Percentiles rank a stretch among this genome's conserved stretches.
These are phyloP conservation scores for Brienomyrus brachyistius DNA, from an alignment of 2,113 vertebrate genomes.

Conservation along the genomic window DNA sequence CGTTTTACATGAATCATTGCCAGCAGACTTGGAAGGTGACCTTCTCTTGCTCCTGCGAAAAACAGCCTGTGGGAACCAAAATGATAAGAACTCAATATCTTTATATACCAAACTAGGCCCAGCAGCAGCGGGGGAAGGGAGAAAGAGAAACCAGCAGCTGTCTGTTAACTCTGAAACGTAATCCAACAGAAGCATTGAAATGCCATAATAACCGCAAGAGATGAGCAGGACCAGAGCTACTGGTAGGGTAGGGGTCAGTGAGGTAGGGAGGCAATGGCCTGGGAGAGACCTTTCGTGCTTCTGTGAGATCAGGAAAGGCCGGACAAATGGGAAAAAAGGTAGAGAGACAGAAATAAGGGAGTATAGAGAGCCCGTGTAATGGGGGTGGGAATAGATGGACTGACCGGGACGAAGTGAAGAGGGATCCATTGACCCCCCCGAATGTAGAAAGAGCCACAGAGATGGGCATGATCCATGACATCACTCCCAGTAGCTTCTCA, in stretches of 20 bases:
- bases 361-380: background rate
- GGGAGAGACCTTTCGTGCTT: background rate
- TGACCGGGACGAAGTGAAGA: constrained; percentile 82
- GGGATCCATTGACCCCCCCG: constrained; percentile 80
- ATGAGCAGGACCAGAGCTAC: background rate
- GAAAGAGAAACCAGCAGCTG: background rate
- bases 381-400: constrained; percentile 17
- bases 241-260: background rate
- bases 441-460: constrained; percentile 89
- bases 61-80: constrained; percentile 64
- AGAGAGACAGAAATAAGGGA: background rate
- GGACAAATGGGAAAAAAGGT: background rate
- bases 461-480: constrained; percentile 94
- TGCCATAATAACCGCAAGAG: background rate
- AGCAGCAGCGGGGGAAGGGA: background rate
- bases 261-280: background rate
- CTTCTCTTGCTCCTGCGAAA: constrained; percentile 84
- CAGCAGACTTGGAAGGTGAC: constrained; percentile 80
- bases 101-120: background rate
- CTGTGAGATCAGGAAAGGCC: background rate
- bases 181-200: background rate
- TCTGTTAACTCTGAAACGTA: background rate
- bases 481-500: constrained; percentile 83
- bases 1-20: constrained; percentile 86
- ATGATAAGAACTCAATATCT: background rate